Conservation (phyloP, 2,113 vertebrate species). For the Emydura subglobosa region DNA sequence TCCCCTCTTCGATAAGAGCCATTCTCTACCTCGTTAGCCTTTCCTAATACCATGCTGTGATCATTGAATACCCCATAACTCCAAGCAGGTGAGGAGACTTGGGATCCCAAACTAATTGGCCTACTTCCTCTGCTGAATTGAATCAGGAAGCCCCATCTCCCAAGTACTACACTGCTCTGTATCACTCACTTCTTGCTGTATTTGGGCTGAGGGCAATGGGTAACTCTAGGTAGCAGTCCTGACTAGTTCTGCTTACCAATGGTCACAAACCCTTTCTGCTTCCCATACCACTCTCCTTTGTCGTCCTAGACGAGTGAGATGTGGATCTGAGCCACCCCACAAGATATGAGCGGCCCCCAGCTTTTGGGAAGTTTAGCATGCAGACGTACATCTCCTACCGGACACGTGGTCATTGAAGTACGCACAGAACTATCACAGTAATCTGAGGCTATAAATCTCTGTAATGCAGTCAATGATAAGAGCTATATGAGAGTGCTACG, state of each 20-base stretch:
- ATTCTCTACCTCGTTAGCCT: background rate
- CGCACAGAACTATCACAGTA: background rate
- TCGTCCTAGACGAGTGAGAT: background rate
- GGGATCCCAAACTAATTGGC: background rate
- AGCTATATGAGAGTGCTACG: background rate
- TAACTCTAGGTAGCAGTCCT: background rate
- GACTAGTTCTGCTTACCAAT: accelerated
- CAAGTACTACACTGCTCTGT: background rate
- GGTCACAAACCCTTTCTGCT: background rate
- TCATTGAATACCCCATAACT: background rate
- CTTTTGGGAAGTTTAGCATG: background rate
- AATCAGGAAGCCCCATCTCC: background rate
- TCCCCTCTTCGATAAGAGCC: background rate
- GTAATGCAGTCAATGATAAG: background rate
- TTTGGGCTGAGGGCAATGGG: background rate
- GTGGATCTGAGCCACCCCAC: background rate
- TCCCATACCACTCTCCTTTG: background rate
- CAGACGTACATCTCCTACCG: background rate
- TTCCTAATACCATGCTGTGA: background rate
- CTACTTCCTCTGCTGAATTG: background rate
- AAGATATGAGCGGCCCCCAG: background rate
- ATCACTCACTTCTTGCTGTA: background rate
- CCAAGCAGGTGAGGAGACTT: background rate
- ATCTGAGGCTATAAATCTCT: background rate
- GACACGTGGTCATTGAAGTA: background rate